Conservation (phyloP, 2,797 vertebrate species). For the Botia kubotai region DNA sequence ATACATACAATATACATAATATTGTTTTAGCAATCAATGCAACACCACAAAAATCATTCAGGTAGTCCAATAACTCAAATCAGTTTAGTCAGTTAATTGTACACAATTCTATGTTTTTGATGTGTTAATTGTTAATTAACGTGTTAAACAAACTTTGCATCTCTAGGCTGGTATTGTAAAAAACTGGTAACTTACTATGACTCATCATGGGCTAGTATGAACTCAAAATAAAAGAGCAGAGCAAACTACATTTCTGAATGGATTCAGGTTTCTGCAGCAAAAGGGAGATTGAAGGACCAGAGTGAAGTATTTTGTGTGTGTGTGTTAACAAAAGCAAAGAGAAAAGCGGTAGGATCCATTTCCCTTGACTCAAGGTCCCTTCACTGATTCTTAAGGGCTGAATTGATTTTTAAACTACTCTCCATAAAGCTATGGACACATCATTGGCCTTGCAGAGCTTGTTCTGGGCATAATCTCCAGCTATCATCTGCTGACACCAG, state of each 20-base stretch:
- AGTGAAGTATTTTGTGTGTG: not conserved
- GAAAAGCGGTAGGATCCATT: constrained; percentile 27
- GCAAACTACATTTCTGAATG: constrained; percentile 44
- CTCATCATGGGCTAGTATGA: not conserved
- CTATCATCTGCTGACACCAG: constrained; percentile 36
- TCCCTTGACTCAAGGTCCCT: constrained; percentile 29
- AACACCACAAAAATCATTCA: too few species aligned
- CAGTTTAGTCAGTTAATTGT: too few species aligned
- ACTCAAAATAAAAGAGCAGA: not conserved
- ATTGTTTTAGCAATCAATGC: too few species aligned
- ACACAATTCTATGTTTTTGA: too few species aligned
- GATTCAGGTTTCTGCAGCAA: constrained; percentile 44
- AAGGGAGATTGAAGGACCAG: not conserved
- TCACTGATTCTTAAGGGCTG: constrained; percentile 32
- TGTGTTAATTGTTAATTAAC: too few species aligned
- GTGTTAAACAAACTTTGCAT: not conserved
- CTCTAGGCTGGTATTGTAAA: constrained; percentile 8
- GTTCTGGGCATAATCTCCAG: constrained; percentile 35
- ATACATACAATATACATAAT: too few species aligned
- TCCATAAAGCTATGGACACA: constrained; percentile 31
- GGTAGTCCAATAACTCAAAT: too few species aligned
- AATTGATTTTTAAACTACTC: constrained; percentile 48
- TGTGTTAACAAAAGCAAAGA: constrained; percentile 10
- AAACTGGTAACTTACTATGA: constrained; percentile 15
- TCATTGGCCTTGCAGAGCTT: constrained; percentile 38